A percentile compares a stretch with the other conserved stretches of the same genome.
Evolutionary conservation across 2,113 vertebrate genomes (phyloP).

Genomic region (Oreochromis tanganicae): DNA sequence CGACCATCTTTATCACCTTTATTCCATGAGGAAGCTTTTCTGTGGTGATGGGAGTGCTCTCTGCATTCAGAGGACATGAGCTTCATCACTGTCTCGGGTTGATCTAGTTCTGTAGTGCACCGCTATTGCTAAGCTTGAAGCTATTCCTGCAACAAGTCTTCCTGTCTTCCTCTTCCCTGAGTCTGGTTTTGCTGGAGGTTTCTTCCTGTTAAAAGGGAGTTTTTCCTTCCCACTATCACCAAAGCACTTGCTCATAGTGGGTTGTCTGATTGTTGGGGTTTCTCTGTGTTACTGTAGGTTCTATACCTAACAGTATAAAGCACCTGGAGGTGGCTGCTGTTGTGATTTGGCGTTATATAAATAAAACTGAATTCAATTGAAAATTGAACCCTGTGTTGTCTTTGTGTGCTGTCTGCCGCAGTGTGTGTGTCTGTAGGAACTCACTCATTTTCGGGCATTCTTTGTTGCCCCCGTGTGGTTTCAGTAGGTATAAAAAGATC

Average conservation of each 20-base stretch:
- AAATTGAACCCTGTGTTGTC: neutral
- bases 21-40: neutral
- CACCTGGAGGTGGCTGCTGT: neutral
- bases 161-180: neutral
- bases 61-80: neutral
- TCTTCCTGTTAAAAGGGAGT: neutral
- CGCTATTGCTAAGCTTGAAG: neutral
- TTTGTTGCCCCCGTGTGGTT: slow-evolving; percentile 17
- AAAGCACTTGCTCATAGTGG: neutral
- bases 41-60: neutral
- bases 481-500: neutral
- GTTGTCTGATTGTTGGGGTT: neutral
- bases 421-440: neutral
- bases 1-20: neutral
- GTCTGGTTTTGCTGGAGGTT: neutral
- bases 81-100: neutral
- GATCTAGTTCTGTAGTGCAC: neutral
- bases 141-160: neutral
- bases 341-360: neutral
- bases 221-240: neutral
- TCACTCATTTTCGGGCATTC: neutral
- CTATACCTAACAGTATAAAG: neutral
- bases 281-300: neutral
- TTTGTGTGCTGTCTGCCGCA: neutral
- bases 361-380: neutral